Conservation (phyloP, 2,888 invertebrate genomes). For the Ophion costatus region DNA sequence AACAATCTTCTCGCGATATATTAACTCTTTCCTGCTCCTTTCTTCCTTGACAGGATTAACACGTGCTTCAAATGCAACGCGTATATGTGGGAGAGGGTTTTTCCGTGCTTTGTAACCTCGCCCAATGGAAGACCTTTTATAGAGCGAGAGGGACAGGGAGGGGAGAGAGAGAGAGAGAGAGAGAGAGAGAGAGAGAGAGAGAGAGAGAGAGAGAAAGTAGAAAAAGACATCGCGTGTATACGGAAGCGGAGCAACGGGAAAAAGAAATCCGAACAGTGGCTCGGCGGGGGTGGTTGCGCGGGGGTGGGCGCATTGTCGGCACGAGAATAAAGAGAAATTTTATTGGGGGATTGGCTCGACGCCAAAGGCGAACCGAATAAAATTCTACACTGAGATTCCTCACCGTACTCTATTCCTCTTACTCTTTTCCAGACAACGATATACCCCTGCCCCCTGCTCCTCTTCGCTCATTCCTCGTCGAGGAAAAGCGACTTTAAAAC, state of each 20-base stretch:
- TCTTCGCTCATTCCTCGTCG: conserved; percentile 46
- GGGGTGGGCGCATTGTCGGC: conserved; percentile 71
- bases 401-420: conserved; percentile 56
- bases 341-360: conserved; percentile 75
- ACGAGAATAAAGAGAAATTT: conserved; percentile 74
- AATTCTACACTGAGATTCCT: conserved; percentile 68
- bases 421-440: conserved; percentile 32
- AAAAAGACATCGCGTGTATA: conserved; percentile 45
- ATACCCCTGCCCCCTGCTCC: conserved; percentile 21
- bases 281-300: conserved; percentile 32
- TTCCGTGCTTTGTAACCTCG: conserved; percentile 54
- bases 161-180: no score
- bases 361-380: conserved; percentile 73
- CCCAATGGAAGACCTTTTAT: conserved; percentile 59
- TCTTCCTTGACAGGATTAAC: conserved; percentile 58
- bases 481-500: conserved; percentile 72
- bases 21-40: conserved; percentile 36
- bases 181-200: no score
- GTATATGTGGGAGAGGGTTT: conserved; percentile 39
- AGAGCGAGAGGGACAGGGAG: neutral
- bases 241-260: conserved; percentile 51
- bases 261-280: conserved; percentile 53
- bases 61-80: conserved; percentile 63
- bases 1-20: conserved; percentile 55
- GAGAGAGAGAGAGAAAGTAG: no score